A percentile compares a stretch with the other conserved stretches of the same genome.
phyloP scores from a whole-genome alignment of 2,888 invertebrate species.

The Terebella lapidaria region DNA sequence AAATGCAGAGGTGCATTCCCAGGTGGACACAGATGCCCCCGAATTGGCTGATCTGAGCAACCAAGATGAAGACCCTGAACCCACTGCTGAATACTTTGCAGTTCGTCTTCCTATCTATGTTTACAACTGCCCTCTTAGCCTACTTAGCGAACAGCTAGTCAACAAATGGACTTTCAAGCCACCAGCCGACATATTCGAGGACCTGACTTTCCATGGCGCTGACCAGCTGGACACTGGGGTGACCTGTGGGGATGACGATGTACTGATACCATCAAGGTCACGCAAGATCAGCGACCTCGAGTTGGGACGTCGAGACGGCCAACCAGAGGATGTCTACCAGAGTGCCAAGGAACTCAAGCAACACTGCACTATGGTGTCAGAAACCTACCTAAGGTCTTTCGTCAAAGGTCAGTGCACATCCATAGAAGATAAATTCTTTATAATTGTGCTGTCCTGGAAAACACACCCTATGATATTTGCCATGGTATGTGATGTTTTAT shows the following conservation, averaged over 20 bases:
- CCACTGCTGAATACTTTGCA: background rate
- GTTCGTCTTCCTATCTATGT: slow-evolving; percentile 61
- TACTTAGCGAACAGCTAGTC: slow-evolving; percentile 56
- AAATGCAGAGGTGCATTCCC: background rate
- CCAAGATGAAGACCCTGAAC: background rate
- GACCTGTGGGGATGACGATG: background rate
- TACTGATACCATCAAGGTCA: background rate
- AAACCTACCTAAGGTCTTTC: slow-evolving; percentile 63
- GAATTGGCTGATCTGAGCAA: no score
- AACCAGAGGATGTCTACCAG: slow-evolving; percentile 20
- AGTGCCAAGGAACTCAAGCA: slow-evolving; percentile 54
- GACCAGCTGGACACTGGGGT: background rate
- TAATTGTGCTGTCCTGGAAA: slow-evolving; percentile 36
- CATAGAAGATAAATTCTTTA: background rate
- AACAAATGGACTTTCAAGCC: slow-evolving; percentile 34
- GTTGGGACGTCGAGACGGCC: background rate
- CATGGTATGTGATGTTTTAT: no score
- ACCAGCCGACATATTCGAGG: slow-evolving; percentile 41
- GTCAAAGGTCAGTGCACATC: slow-evolving; percentile 51
- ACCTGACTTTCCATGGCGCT: slow-evolving; percentile 35
- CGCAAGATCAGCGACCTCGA: background rate
- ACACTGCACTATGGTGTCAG: slow-evolving; percentile 59
- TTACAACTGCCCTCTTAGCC: slow-evolving; percentile 64
- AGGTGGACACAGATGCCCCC: background rate
- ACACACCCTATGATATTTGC: no score